Base-by-base conservation (phyloP, 2,113 vertebrate species). In the Cygnus buccinator region DNA sequence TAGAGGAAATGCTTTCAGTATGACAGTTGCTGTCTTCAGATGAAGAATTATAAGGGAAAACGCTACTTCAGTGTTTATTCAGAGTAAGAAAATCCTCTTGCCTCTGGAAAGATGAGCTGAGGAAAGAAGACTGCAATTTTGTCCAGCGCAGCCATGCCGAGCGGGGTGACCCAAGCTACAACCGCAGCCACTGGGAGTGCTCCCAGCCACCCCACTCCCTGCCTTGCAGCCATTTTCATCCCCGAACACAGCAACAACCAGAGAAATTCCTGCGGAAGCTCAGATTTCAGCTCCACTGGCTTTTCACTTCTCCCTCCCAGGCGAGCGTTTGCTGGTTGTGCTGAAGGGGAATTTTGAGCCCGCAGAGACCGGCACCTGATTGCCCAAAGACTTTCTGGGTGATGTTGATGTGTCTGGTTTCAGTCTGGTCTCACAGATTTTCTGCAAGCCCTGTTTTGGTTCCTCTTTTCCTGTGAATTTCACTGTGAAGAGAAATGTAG, bases 271-370 rank as follows among this genome's bases (percentile, higher is more conserved):
- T 95, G 94, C 75, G 91, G 93, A 94, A 91, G 93, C 84, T 96
- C 93, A 74, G 50, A 74, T 96, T 94, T 95, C 96, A 92, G 44
- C 82, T 54, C 50, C 77, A 66, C 39, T 89, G 91, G 28, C 67
- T 94, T 76, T 85, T 93, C 81, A 71, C 35, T 94, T 76, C 91
- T 84, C 59, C 55, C 81, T 95, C 87, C 73, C 84, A 94, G 65
- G 71, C 59, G 83, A 94, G n/a, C 12, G 2, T 59, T 84, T 76
- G 41, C 81, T 89, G 91, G 63, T 94, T 83, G 74, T 31, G 39
- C 80, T 80, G 59, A 77, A 94, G 94, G 96, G 95, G 94, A 96
- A 95, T 96, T 97, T 72, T 83, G 84, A 87, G 54, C 77, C 81
- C 4, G 1, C 55, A 55, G 78, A 87, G 77, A 74, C 89, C 82